Evolutionary conservation across 2,113 vertebrate genomes (phyloP), one percentile per base, ranked within the genome.

Genomic region (Leucoraja erinaceus): DNA sequence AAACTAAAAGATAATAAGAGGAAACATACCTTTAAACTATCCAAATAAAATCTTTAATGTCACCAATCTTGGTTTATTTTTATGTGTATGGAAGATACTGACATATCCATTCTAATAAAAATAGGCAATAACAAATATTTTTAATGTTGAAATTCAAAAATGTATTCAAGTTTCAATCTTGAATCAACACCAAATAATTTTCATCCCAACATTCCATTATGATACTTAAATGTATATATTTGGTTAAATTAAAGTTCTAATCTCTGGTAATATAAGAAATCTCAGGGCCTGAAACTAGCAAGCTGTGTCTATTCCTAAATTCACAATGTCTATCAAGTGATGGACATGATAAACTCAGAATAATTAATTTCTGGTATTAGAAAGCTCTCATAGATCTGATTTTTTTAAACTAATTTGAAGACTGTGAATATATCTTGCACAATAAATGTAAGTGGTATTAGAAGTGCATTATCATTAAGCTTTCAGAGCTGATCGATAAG

Each of bases 371-470:
- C 47, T 56, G 54, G 47, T 31, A n/a, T 77, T 77, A 77, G 33
- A 77, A 77, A 33, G 33, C 31, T 5, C 22, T 33, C n/a, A 14
- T 6, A 31, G 83, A 28, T 31, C 14, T 31, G 22, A 9, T 83
- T 83, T 8, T 31, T 31, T 31, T 4, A 31, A 88, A 88, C 83
- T 31, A 16, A 86, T 61, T 28, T 86, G 54, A 86, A 86, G 11
- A n/a, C 61, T 86, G 83, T 10, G 63, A 88, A 66, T 72, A 4
- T 20, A 54, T 54, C 33, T 74, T 54, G 33, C 66, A 28, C 66
- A 72, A 91, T 25, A 91, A 74, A 91, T 91, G 66, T 72, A 72
- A 74, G 47, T 63, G 28, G 22, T 91, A 72, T 72, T 91, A 91
- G 66, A 91, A 63, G 31, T 54, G 68, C 68, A 72, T 91, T 91